A percentile compares a stretch with the other conserved stretches of the same genome.
These are phyloP conservation scores for Muntiacus reevesi DNA, from an alignment of 2,113 vertebrate genomes.

Conservation along the genomic window DNA sequence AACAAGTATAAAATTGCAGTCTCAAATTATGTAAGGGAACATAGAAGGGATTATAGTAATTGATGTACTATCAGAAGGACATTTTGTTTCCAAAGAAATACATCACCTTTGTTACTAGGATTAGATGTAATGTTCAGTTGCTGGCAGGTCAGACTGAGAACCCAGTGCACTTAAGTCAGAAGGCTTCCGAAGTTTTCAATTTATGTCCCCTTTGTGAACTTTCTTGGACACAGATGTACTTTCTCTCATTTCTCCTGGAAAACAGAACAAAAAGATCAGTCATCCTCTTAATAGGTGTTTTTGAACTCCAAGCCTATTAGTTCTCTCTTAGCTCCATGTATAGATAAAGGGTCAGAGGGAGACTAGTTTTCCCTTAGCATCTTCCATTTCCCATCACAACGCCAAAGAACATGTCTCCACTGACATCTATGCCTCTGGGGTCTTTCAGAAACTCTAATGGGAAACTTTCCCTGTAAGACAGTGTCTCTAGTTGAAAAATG, in stretches of 20 bases:
- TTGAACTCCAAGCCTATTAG: background rate
- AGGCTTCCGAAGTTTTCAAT: slow-evolving; percentile 30
- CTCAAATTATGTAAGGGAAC: background rate
- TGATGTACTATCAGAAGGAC: background rate
- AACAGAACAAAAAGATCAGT: background rate
- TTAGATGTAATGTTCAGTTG: background rate
- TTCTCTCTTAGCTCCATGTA: background rate
- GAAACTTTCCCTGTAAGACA: background rate
- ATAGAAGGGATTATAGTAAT: background rate
- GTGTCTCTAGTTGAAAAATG: background rate
- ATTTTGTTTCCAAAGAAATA: slow-evolving; percentile 43
- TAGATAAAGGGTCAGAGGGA: background rate
- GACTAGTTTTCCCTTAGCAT: background rate
- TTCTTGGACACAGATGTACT: background rate
- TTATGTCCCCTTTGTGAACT: slow-evolving; percentile 4
- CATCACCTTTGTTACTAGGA: background rate
- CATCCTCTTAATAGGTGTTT: background rate
- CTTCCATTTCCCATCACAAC: background rate
- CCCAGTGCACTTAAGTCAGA: background rate
- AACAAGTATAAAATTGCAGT: background rate
- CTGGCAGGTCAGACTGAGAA: slow-evolving; percentile 3
- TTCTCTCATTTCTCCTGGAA: slow-evolving; percentile 28
- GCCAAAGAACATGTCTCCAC: background rate
- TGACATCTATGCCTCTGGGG: background rate
- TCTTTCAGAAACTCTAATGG: background rate